Conservation (phyloP, 2,797 vertebrate species). For the Pseudopleuronectes americanus region DNA sequence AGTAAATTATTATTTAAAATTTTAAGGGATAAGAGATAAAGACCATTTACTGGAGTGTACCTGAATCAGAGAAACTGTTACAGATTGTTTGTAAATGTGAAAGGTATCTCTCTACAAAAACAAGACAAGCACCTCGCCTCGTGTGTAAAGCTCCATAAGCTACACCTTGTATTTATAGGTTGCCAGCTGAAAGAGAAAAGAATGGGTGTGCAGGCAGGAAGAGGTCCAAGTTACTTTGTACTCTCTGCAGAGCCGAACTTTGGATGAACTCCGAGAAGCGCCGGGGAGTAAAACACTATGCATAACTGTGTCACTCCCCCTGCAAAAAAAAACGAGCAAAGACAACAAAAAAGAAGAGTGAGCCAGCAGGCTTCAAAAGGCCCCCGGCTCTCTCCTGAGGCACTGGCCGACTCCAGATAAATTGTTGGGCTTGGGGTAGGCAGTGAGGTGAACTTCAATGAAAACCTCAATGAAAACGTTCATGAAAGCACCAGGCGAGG, state of each 20-base stretch:
- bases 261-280: constrained; percentile 90
- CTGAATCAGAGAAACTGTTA: not conserved
- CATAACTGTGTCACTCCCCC: constrained; percentile 77
- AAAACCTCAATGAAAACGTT: constrained; percentile 81
- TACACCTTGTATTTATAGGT: constrained; percentile 61
- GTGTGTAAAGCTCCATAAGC: constrained; percentile 31
- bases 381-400: constrained; percentile 78
- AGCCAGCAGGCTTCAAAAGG: constrained; percentile 78
- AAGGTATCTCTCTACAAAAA: not conserved
- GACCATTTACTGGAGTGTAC: too few species aligned
- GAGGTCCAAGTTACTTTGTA: constrained; percentile 91
- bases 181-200: constrained; percentile 51
- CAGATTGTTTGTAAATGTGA: not conserved
- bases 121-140: constrained; percentile 37
- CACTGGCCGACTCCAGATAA: constrained; percentile 80
- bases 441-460: constrained; percentile 75
- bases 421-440: constrained; percentile 64
- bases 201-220: constrained; percentile 89
- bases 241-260: constrained; percentile 92
- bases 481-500: constrained; percentile 58
- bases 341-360: constrained; percentile 74
- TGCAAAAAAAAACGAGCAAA: constrained; percentile 61
- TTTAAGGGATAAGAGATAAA: too few species aligned
- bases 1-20: too few species aligned
- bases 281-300: constrained; percentile 82